Base-by-base conservation (phyloP, 2,888 invertebrate genomes). In the Diarsia brunnea region DNA sequence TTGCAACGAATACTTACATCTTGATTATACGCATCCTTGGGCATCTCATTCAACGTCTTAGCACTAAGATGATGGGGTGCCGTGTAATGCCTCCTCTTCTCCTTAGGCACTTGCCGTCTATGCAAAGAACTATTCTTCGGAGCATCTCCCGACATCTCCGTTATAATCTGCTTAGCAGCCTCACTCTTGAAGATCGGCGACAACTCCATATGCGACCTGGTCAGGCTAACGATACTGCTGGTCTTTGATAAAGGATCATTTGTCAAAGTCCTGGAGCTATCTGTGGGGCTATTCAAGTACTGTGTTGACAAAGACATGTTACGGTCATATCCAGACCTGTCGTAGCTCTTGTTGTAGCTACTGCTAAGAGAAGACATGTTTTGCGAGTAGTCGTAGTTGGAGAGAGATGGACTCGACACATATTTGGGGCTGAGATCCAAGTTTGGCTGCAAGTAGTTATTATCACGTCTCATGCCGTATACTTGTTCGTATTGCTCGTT, bases 121-220 rank as follows among this genome's bases (percentile, higher is more conserved):
- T 97, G 97, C 84, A 97, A 93, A 19, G 97, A 97, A 0, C 97
- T 97, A 53, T 97, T 96, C 88, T 97, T 97, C 38, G 97, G 96
- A 65, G 94, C 94, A 89, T 97, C 95, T 51, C 96, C 97, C 0
- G 97, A 97, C 97, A 98, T 98, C 94, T 98, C 98, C 82, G 98
- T 98, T 83, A 98, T 98, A 70, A 98, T 98, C 94, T 98, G 98
- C 81, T 98, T 97, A 1, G 98, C 98, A 2, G 98, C 98, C 92
- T 98, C 98, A 91, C 98, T 98, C 91, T 98, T 98, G 93, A 98
- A 98, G 73, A 98, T 98, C 0, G 98, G 98, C 43, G 98, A 98
- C 84, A 98, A 92, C 88, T 98, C 97, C 88, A 96, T 95, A 76
- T 95, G 93, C 4, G 95, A 96, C 79, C 96, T 90, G 7, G 95